Conservation (phyloP, 2,797 vertebrate species). For the Rhabdomys pumilio region DNA sequence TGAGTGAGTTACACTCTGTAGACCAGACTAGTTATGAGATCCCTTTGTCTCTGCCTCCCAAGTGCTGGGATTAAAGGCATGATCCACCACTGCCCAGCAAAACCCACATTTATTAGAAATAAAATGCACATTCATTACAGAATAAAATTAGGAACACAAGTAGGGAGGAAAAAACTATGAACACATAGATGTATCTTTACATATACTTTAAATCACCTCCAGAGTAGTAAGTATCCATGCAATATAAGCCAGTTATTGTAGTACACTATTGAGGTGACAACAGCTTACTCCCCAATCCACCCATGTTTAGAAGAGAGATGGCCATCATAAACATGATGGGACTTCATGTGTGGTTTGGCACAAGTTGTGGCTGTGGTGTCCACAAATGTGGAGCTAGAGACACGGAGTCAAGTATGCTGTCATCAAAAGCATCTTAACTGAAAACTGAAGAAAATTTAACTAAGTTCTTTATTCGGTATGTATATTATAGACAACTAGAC, state of each 20-base stretch:
- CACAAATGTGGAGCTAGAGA: background rate
- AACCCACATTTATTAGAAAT: conserved; percentile 57
- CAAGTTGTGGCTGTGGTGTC: background rate
- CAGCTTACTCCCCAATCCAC: background rate
- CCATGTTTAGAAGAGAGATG: background rate
- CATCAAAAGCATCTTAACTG: conserved; percentile 49
- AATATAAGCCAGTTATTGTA: background rate
- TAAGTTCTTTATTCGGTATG: background rate
- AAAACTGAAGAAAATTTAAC: background rate
- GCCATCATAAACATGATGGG: background rate
- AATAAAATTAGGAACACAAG: conserved; percentile 30
- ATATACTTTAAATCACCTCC: background rate
- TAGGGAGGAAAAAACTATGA: background rate
- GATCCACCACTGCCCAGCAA: background rate
- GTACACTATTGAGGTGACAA: background rate
- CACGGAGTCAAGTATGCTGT: background rate
- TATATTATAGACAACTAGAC: background rate
- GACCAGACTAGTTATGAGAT: background rate
- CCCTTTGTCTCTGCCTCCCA: background rate
- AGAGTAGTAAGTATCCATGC: background rate
- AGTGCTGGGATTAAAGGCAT: background rate
- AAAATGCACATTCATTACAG: conserved; percentile 24
- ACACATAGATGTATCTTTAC: background rate
- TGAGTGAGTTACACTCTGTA: background rate
- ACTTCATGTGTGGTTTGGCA: background rate